These are phyloP conservation scores for Nomada lathburiana DNA, from an alignment of 2,888 invertebrate species.

Conservation along the genomic window DNA sequence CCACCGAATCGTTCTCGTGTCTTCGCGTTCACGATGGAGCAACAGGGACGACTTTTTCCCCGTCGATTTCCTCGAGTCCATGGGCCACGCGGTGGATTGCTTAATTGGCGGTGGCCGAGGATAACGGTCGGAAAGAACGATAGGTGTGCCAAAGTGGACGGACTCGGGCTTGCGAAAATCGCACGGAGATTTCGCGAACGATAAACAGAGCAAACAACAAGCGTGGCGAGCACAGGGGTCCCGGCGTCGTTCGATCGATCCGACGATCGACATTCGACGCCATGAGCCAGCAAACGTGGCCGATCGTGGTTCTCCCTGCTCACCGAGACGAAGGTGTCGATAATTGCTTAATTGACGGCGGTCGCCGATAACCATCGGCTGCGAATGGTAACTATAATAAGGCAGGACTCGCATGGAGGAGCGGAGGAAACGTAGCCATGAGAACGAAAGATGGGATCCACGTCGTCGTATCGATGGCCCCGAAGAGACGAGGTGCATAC, in stretches of 20 bases:
- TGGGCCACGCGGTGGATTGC: slow-evolving; percentile 41
- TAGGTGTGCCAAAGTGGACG: background rate
- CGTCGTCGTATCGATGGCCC: slow-evolving; percentile 70
- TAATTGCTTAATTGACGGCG: slow-evolving; percentile 77
- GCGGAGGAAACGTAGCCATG: slow-evolving; percentile 36
- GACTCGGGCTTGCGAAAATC: background rate
- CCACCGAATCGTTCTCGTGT: slow-evolving; percentile 63
- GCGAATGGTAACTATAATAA: slow-evolving; percentile 72
- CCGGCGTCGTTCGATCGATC: background rate
- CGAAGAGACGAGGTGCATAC: slow-evolving; percentile 73
- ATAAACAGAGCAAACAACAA: slow-evolving; percentile 9
- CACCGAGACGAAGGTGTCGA: slow-evolving; percentile 62
- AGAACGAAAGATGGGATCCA: slow-evolving; percentile 47
- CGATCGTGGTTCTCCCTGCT: slow-evolving; percentile 43
- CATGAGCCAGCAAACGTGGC: slow-evolving; percentile 56
- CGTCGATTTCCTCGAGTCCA: slow-evolving; percentile 6
- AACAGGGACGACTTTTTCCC: slow-evolving; percentile 29
- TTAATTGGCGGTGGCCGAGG: slow-evolving; percentile 52
- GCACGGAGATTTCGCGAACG: background rate
- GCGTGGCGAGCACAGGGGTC: background rate
- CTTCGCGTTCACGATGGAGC: slow-evolving; percentile 33
- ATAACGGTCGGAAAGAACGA: slow-evolving; percentile 34
- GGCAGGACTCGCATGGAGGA: slow-evolving; percentile 30
- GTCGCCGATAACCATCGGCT: slow-evolving; percentile 71
- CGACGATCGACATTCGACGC: slow-evolving; percentile 42